Percentiles rank a stretch among this genome's conserved stretches.
Evolutionary conservation across 2,113 vertebrate species (phyloP).

Genomic region (Anolis sagrei): DNA sequence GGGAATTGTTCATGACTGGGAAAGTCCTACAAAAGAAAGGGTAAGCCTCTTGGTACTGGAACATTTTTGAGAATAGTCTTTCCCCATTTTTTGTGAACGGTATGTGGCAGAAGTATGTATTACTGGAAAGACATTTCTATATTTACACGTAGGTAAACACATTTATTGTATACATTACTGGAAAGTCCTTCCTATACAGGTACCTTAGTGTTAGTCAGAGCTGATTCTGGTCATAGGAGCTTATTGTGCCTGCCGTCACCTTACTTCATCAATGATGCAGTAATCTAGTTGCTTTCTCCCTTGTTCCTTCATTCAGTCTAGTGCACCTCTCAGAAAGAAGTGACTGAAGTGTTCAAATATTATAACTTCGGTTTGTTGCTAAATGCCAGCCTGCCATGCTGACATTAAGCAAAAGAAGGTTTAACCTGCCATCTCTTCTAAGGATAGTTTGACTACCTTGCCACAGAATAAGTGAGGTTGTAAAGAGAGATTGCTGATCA

Average conservation of each 20-base stretch:
- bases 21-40: not conserved
- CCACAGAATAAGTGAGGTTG: too few species aligned
- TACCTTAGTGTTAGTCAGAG: not conserved
- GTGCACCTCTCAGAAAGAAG: not conserved
- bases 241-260: not conserved
- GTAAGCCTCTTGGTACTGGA: not conserved
- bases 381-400: too few species aligned
- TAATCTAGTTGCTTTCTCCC: not conserved
- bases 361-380: not conserved
- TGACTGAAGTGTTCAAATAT: not conserved
- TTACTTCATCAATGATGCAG: not conserved
- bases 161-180: not conserved
- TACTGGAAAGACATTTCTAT: not conserved
- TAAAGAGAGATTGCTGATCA: too few species aligned
- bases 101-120: not conserved
- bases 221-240: not conserved
- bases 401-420: too few species aligned
- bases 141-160: too few species aligned
- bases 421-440: too few species aligned
- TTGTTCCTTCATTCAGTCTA: not conserved
- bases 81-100: not conserved
- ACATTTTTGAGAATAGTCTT: not conserved
- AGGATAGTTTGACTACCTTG: too few species aligned
- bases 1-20: not conserved
- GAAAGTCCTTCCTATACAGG: not conserved